A percentile compares a stretch with the other conserved stretches of the same genome.
Conservation (phyloP, 2,113 vertebrate species). For the Passer domesticus region DNA sequence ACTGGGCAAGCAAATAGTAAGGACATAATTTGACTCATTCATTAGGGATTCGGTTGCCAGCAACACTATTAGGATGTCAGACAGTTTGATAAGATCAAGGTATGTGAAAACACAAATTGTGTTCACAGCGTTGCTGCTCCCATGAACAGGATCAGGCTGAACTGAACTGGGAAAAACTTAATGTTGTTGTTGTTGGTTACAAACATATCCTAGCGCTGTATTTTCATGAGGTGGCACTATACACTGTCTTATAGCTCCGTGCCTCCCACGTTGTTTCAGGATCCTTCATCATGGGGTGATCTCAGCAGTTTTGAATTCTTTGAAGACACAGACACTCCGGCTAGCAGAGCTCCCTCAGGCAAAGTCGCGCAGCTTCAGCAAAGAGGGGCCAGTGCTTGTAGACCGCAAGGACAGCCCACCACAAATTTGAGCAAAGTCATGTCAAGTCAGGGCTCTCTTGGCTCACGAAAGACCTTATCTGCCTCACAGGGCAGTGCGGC, state of each 20-base stretch:
- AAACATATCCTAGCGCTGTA: conserved; percentile 49
- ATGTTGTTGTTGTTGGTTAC: not conserved
- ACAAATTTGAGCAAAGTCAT: conserved; percentile 71
- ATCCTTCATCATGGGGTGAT: conserved; percentile 84
- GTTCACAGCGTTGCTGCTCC: not conserved
- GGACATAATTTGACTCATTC: not conserved
- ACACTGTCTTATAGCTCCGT: conserved; percentile 77
- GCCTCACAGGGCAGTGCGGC: conserved; percentile 70
- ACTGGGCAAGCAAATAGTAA: not conserved
- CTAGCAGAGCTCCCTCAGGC: conserved; percentile 76
- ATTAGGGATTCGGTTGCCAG: not conserved
- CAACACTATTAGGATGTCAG: not conserved
- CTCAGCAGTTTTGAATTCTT: conserved; percentile 80
- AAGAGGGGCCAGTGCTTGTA: conserved; percentile 69
- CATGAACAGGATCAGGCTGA: not conserved
- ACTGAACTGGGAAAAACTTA: not conserved
- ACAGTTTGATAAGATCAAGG: not conserved
- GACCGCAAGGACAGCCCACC: conserved; percentile 66
- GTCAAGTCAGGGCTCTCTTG: conserved; percentile 70
- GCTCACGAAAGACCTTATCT: conserved; percentile 69
- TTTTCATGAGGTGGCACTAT: conserved; percentile 70
- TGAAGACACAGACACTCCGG: conserved; percentile 77
- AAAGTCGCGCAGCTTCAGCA: conserved; percentile 72
- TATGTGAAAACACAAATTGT: not conserved
- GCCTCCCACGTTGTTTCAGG: conserved; percentile 87